A percentile compares a stretch with the other conserved stretches of the same genome.
Conservation (phyloP, 2,113 vertebrate species). For the Thamnophis sirtalis region DNA sequence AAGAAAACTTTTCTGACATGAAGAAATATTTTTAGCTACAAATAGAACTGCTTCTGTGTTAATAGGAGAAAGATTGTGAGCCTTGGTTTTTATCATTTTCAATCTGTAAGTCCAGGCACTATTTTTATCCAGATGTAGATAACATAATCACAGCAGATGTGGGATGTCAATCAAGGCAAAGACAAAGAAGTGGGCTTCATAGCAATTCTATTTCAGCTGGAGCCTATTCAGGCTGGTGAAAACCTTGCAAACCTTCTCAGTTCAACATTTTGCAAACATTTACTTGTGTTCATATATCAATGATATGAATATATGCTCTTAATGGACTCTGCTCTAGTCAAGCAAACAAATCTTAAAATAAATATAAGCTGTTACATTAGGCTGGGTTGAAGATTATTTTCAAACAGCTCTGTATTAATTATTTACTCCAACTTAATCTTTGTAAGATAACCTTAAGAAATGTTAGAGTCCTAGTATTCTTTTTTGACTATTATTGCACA, state of each 20-base stretch:
- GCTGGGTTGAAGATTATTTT: fast-evolving
- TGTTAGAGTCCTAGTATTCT: not conserved
- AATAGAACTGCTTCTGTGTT: not conserved
- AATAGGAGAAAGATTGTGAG: not conserved
- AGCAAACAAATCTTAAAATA: conserved; percentile 8
- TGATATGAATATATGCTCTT: conserved; percentile 4
- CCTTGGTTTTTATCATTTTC: not conserved
- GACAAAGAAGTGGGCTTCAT: not conserved
- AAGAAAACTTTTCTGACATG: conserved; percentile 3
- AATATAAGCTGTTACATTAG: not conserved
- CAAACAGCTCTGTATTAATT: not conserved
- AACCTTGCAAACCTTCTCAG: conserved; percentile 1
- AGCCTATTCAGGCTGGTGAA: conserved; percentile 2
- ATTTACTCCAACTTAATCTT: not conserved
- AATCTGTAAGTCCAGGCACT: not conserved
- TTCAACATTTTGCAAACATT: not conserved
- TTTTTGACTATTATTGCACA: not conserved
- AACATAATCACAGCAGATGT: not conserved
- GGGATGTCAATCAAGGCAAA: not conserved
- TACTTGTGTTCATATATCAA: not conserved
- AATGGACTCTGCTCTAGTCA: conserved; percentile 6
- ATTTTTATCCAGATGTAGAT: not conserved
- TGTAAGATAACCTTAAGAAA: not conserved
- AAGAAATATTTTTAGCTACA: conserved; percentile 11
- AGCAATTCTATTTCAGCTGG: not conserved